Percentiles rank a stretch among this genome's conserved stretches.
phyloP scores from a whole-genome alignment of 2,113 vertebrate genomes.

The Bubo scandiacus region DNA sequence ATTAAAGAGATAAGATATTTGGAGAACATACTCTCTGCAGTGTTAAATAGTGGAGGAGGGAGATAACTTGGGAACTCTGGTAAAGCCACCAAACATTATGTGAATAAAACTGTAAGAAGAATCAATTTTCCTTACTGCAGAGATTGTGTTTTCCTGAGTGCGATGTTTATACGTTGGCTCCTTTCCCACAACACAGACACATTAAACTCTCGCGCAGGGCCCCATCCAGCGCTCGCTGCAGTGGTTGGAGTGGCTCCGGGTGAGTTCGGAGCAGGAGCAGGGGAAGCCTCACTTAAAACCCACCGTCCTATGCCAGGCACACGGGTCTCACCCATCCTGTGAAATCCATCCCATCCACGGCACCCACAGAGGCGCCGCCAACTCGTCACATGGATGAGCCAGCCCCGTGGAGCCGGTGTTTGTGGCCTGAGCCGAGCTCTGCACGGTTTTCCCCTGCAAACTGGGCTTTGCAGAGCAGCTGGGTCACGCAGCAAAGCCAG shows the following conservation, averaged over 20 bases:
- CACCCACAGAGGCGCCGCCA: neutral
- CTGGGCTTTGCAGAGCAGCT: rapidly evolving
- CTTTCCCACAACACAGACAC: neutral
- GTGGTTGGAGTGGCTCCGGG: neutral
- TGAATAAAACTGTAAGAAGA: conserved; percentile 19
- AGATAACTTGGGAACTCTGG: conserved; percentile 35
- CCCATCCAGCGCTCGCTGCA: neutral
- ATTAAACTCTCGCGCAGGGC: neutral
- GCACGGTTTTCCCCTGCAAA: neutral
- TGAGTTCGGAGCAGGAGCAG: neutral
- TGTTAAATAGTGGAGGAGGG: neutral
- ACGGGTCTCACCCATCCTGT: rapidly evolving
- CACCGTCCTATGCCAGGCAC: rapidly evolving
- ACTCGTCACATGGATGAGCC: neutral
- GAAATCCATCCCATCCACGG: neutral
- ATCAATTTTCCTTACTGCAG: conserved; percentile 30
- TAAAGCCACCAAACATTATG: conserved; percentile 6
- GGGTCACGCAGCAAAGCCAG: neutral
- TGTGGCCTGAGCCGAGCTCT: neutral
- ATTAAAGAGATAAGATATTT: conserved; percentile 44
- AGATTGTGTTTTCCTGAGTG: neutral
- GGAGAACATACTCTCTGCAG: conserved; percentile 9
- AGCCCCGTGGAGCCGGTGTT: rapidly evolving
- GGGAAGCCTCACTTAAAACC: neutral
- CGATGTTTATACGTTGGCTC: conserved; percentile 6